Base-by-base conservation (phyloP, 2,797 vertebrate species). In the Lithobates pipiens region DNA sequence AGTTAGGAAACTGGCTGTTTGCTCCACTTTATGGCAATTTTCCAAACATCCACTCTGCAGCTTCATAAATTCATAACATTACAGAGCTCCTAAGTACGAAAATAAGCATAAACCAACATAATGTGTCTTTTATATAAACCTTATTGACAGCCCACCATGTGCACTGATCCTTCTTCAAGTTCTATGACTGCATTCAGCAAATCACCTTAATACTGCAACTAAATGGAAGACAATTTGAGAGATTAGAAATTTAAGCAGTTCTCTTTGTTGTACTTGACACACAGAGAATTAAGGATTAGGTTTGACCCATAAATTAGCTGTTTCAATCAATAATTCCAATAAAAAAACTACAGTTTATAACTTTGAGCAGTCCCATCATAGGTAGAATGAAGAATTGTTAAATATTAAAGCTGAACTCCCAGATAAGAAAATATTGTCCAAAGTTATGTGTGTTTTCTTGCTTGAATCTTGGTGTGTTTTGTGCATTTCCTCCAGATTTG, bases 21-120 rank as follows among this genome's bases (percentile, higher is more conserved):
- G 21, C n/a, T 18, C 5, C 9, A 67, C 3, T 67, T 10, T 10
- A 78, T 67, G 63, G 76, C 63, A 67, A 21, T 29, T 42, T 68
- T 68, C 76, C 76, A 78, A 15, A 68, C 23, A 78, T 68, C 36
- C 63, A 68, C 76, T 78, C 27, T 78, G 34, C 44, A 10, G 23
- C 63, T 42, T 68, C 8, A 29, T 42, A 68, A 25, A 42, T 29
- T 44, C n/a, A 67, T n/a, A 78, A 65, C 13, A 9, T 21, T 42
- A 34, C 15, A 16, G 18, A 50, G 32, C 29, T 5, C 63, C 34
- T 63, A 34, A 61, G 54, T 77, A 57, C 15, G 11, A 77, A 61
- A 61, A 77, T 27, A 61, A 78, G 54, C 63, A 78, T 44, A 46
- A 68, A 67, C 32, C 61, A 67, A 39, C 15, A 23, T 61, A 61